These are phyloP conservation scores for Balaeniceps rex DNA, from an alignment of 2,113 vertebrate genomes.

Conservation along the genomic window DNA sequence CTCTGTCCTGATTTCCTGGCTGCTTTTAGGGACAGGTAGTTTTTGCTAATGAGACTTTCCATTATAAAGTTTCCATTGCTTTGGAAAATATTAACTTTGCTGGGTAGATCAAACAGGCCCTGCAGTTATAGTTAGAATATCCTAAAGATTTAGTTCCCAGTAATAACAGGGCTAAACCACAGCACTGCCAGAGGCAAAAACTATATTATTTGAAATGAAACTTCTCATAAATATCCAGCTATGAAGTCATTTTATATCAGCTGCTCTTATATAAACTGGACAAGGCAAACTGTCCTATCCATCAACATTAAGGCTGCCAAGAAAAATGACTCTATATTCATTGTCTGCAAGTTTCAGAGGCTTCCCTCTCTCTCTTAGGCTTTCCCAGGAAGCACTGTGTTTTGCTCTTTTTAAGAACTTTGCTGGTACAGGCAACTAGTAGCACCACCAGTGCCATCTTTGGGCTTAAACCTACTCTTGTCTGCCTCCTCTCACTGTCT, in stretches of 20 bases:
- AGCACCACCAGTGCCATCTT: background rate
- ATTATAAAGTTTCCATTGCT: constrained; percentile 68
- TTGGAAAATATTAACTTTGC: constrained; percentile 72
- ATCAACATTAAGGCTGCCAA: constrained; percentile 46
- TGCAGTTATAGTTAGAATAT: constrained; percentile 69
- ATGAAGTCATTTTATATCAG: constrained; percentile 72
- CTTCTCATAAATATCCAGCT: constrained; percentile 78
- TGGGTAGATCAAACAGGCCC: constrained; percentile 38
- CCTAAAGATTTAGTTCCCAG: constrained; percentile 70
- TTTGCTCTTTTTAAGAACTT: background rate
- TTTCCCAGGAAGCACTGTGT: background rate
- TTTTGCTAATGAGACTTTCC: constrained; percentile 67
- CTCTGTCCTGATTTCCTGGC: constrained; percentile 28
- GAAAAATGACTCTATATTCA: constrained; percentile 41
- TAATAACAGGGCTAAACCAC: constrained; percentile 68
- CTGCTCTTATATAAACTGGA: constrained; percentile 71
- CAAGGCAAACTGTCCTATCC: constrained; percentile 50
- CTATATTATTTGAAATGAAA: constrained; percentile 77
- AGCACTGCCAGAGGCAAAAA: constrained; percentile 62
- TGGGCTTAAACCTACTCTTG: background rate
- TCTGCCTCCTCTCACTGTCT: background rate
- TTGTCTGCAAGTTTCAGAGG: constrained; percentile 25
- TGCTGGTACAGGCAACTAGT: background rate
- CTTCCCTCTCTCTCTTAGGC: background rate
- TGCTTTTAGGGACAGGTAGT: constrained; percentile 60